Evolutionary conservation across 1,140 invertebrate genomes (phyloP).

Genomic region (Heliothis virescens): DNA sequence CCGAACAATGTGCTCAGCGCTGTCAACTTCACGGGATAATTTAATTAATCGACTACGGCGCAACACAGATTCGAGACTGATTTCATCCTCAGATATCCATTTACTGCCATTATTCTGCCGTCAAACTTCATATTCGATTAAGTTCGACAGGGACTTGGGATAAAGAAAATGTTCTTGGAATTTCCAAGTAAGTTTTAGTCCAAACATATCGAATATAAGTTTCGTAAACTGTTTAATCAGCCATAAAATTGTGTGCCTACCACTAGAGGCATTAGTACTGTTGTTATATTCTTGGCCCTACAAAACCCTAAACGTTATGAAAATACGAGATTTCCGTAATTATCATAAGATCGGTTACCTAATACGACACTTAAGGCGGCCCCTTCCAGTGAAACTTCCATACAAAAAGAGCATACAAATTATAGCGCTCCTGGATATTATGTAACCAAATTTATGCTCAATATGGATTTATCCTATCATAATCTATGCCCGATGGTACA

Average conservation of each 20-base stretch:
- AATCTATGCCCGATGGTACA: too few relatives aligned
- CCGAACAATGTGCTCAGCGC: conserved; percentile 56
- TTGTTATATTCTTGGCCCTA: too few relatives aligned
- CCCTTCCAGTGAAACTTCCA: too few relatives aligned
- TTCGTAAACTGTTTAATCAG: too few relatives aligned
- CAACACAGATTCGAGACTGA: conserved; percentile 73
- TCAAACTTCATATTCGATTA: conserved; percentile 78
- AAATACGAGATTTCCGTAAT: conserved; percentile 52
- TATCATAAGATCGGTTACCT: conserved; percentile 60
- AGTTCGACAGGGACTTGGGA: conserved; percentile 42
- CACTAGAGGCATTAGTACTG: too few relatives aligned
- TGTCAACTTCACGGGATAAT: conserved; percentile 72
- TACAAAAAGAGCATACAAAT: too few relatives aligned
- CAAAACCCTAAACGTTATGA: neutral
- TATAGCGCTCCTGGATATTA: too few relatives aligned
- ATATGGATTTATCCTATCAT: too few relatives aligned
- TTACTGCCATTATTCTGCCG: conserved; percentile 77
- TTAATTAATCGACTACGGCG: conserved; percentile 81
- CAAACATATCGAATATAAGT: too few relatives aligned
- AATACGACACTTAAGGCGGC: conserved; percentile 70
- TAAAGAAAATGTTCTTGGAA: too few relatives aligned
- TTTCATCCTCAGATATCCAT: conserved; percentile 82
- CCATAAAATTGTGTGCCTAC: too few relatives aligned
- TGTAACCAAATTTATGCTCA: too few relatives aligned
- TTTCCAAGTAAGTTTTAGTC: neutral